phyloP scores from a whole-genome alignment of 2,888 invertebrate species.

The Xylota sylvarum region DNA sequence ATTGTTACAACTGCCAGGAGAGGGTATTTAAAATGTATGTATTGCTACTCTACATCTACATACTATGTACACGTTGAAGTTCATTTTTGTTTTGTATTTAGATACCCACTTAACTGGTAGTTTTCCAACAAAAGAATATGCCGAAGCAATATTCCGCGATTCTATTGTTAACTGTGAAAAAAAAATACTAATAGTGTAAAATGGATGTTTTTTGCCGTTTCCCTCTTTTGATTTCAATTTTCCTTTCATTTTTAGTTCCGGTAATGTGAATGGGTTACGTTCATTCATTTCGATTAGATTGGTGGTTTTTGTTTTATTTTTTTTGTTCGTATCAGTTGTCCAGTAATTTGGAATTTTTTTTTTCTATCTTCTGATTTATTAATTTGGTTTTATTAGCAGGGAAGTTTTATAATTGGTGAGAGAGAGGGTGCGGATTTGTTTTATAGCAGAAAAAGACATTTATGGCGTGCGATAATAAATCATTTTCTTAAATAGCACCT shows the following conservation, averaged over 20 bases:
- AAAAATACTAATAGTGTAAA: constrained; percentile 47
- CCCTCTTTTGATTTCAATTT: constrained; percentile 41
- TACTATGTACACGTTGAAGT: constrained; percentile 41
- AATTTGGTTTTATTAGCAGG: constrained; percentile 29
- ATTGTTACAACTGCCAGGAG: constrained; percentile 61
- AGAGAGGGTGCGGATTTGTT: constrained; percentile 36
- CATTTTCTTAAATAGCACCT: constrained; percentile 44
- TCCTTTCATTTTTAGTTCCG: constrained; percentile 69
- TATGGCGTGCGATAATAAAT: constrained; percentile 49
- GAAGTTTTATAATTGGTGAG: constrained; percentile 23
- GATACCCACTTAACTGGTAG: constrained; percentile 50
- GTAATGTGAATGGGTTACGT: constrained; percentile 59
- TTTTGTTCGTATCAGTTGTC: constrained; percentile 36
- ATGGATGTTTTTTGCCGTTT: constrained; percentile 32
- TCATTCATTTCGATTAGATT: constrained; percentile 44
- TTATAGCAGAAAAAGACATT: constrained; percentile 56
- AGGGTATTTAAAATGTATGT: constrained; percentile 41
- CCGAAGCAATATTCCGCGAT: constrained; percentile 58
- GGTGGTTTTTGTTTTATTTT: constrained; percentile 14
- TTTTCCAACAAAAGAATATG: constrained; percentile 71
- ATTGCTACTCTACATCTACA: constrained; percentile 4
- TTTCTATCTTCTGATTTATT: constrained; percentile 34
- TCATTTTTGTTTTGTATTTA: constrained; percentile 35
- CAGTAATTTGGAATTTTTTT: constrained; percentile 8
- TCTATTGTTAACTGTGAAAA: constrained; percentile 66